Evolutionary conservation across 1,140 invertebrate genomes (phyloP), one percentile per base, ranked within the genome.

Genomic region (Euglossa dilemma): DNA sequence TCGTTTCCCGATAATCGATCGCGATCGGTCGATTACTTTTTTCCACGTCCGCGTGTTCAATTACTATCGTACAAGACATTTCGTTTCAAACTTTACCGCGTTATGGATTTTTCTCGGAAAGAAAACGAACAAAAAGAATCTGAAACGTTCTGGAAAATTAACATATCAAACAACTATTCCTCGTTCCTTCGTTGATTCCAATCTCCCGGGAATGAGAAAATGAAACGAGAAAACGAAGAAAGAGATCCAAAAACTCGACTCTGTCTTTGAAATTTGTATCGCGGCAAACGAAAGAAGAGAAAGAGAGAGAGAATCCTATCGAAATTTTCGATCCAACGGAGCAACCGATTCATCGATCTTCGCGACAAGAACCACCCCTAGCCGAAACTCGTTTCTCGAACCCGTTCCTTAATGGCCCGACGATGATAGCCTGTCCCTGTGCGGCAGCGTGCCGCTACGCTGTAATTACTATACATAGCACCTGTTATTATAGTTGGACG

Each of bases 401-500:
- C 23, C 6, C 36, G 2, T 1, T 63, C 23, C 59, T 70, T 67
- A 54, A 71, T 45, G 25, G 36, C 43, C 47, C 16, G 0, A 28
- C 63, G 74, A 77, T 45, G n/a, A 69, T 70, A 54, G 63, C 6
- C 4, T 28, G 47, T 47, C 36, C 36, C 56, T 18, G 16, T 18
- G 16, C 20, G 43, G 57, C 16, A 16, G 57, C 56, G 77, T 73
- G 71, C 36, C 52, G 59, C n/a, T 63, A 72, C 67, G 64, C 71
- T 83, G 72, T 88, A 83, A 88, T 88, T 85, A 88, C 74, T 83
- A 75, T 54, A 69, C 57, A 56, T 66, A 56, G 76, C 84, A 89
- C 87, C 80, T 79, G 87, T 89, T 83, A 88, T 86, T 89, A 88
- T 69, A 80, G 71, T 76, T 86, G 36, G 61, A 73, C 64, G 47